Evolutionary conservation across 2,888 invertebrate genomes (phyloP), one percentile per base, ranked within the genome.

Genomic region (Archaeoteleia sp.): DNA sequence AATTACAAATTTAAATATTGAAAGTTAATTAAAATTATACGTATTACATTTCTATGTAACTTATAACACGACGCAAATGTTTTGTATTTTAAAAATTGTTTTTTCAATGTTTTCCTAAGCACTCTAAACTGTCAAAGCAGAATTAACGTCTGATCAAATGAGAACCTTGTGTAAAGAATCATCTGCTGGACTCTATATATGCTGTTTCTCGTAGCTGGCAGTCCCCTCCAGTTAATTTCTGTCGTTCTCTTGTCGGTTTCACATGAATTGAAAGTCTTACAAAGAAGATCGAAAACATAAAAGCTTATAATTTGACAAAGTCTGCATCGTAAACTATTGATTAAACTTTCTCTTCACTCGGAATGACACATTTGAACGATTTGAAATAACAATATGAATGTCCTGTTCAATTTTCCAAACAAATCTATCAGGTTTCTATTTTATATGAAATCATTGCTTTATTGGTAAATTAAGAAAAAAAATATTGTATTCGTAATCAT

Each of bases 261-360:
- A 23, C 55, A n/a, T 43, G 7, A 65, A 57, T 27, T 15, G 57
- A 65, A 65, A 65, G 49, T 63, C 42, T 57, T 13, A 42, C 51
- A 57, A 57, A 57, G 63, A 57, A 65, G 51, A 49, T 62, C 48
- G 35, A 42, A 55, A 49, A 62, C 12, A 23, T 34, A 15, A 39
- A 25, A 35, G 46, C 15, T 55, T 55, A 10, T 63, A 55, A 55
- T 63, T 49, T 42, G 34, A 37, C 20, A 14, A 14, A 9, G 23
- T 20, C 17, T 25, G 10, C 30, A 29, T 48, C 29, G 17, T 5
- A 27, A 40, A 43, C 42, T 25, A 37, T 12, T 42, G 34, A 63
- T 63, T 49, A 9, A 27, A 55, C 55, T 55, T 63, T 63, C 55
- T 43, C 55, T 30, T 29, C n/a, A 10, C 2, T 45, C 10, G 15